Conservation (phyloP, 2,888 invertebrate species). For the Mechanitis mazaeus region DNA sequence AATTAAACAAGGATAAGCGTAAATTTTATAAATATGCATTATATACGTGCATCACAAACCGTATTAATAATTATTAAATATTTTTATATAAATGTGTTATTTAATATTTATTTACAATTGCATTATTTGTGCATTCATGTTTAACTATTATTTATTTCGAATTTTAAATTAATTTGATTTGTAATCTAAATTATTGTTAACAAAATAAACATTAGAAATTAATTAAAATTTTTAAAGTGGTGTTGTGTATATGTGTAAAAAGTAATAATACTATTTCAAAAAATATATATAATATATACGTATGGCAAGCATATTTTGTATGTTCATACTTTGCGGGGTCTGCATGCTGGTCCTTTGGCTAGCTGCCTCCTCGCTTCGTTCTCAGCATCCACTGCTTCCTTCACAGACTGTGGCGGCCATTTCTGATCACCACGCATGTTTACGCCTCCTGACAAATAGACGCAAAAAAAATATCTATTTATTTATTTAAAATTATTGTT, state of each 20-base stretch:
- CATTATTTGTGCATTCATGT: neutral
- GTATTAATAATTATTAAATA: neutral
- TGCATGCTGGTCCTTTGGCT: conserved; percentile 84
- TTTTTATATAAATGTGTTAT: neutral
- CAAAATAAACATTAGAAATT: neutral
- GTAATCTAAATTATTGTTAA: neutral
- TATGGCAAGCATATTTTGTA: neutral
- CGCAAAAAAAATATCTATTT: neutral
- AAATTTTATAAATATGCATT: neutral
- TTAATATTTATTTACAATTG: neutral
- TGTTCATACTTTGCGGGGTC: conserved; percentile 77
- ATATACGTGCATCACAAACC: neutral
- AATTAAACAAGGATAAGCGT: neutral
- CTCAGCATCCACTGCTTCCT: conserved; percentile 83
- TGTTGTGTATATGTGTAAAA: too few relatives aligned
- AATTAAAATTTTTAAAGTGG: too few relatives aligned
- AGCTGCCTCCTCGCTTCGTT: conserved; percentile 82
- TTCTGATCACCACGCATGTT: conserved; percentile 91
- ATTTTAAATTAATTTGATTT: neutral
- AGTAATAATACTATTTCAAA: neutral
- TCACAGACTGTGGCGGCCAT: conserved; percentile 90
- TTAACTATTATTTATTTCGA: too few relatives aligned
- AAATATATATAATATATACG: neutral
- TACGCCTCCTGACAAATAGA: conserved; percentile 79
- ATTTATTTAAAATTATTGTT: too few relatives aligned